A percentile compares a stretch with the other conserved stretches of the same genome.
phyloP scores from a whole-genome alignment of 2,888 invertebrate genomes.

The Palloptera scutellata region DNA sequence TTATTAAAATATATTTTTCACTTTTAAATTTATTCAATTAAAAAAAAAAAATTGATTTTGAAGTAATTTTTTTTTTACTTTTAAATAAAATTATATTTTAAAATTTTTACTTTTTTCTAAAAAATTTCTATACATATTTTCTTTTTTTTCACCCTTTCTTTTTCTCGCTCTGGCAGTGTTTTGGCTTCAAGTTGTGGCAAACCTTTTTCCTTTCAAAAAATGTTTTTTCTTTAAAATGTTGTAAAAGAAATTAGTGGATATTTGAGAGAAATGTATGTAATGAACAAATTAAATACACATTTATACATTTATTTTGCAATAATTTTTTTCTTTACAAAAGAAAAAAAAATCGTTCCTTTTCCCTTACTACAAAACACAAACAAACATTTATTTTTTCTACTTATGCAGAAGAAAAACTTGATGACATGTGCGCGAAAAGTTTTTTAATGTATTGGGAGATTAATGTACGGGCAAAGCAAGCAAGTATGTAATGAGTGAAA shows the following conservation, averaged over 20 bases:
- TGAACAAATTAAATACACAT: background rate
- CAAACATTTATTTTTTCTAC: no score
- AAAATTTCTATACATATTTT: no score
- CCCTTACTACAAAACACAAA: no score
- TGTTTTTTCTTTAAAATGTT: slow-evolving; percentile 27
- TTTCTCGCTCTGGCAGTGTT: slow-evolving; percentile 59
- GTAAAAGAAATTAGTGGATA: background rate
- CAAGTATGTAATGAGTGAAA: no score
- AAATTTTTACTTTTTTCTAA: no score
- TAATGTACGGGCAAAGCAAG: no score
- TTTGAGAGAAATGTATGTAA: background rate
- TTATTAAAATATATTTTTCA: no score
- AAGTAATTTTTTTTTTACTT: no score
- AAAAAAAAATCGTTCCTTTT: background rate
- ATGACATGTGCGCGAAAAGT: background rate
- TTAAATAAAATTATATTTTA: no score
- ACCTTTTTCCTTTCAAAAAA: slow-evolving; percentile 56
- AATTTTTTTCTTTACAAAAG: slow-evolving; percentile 9
- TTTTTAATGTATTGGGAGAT: background rate
- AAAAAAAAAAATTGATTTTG: no score
- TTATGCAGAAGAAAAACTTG: background rate
- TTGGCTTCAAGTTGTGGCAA: slow-evolving; percentile 63
- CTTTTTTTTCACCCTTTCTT: slow-evolving; percentile 11
- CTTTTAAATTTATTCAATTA: no score
- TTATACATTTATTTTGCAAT: slow-evolving; percentile 2